phyloP scores from a whole-genome alignment of 2,888 invertebrate genomes.

The Rhamphomyia laevipes region DNA sequence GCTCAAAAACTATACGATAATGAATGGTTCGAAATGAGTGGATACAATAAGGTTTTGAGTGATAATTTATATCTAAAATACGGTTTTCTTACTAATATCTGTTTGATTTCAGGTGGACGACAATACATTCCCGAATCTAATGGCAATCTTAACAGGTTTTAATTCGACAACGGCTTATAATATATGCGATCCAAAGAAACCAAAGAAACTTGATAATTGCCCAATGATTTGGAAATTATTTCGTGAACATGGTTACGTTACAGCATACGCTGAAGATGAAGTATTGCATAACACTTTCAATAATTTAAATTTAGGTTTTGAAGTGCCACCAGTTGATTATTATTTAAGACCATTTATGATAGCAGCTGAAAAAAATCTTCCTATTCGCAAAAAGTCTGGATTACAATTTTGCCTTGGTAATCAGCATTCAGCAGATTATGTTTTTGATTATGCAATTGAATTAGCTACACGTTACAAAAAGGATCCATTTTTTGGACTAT shows the following conservation, averaged over 20 bases:
- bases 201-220: conserved; percentile 53
- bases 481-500: conserved; percentile 57
- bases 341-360: conserved; percentile 63
- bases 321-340: conserved; percentile 64
- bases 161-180: conserved; percentile 39
- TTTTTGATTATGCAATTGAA: conserved; percentile 56
- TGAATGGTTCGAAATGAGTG: conserved; percentile 59
- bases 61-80: neutral
- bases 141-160: conserved; percentile 67
- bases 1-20: conserved; percentile 51
- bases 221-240: conserved; percentile 69
- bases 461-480: conserved; percentile 51
- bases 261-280: conserved; percentile 71
- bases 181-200: conserved; percentile 31
- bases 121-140: conserved; percentile 83
- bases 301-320: conserved; percentile 60
- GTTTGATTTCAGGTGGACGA: conserved; percentile 54
- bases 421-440: conserved; percentile 51
- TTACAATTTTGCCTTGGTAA: conserved; percentile 50
- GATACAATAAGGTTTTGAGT: conserved; percentile 53
- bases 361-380: conserved; percentile 49
- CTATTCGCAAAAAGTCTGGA: conserved; percentile 39
- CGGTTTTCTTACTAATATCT: neutral
- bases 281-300: conserved; percentile 56
- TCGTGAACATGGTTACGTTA: conserved; percentile 56